Evolutionary conservation across 2,797 vertebrate species (phyloP), one percentile per base, ranked within the genome.

Genomic region (Prionace glauca): DNA sequence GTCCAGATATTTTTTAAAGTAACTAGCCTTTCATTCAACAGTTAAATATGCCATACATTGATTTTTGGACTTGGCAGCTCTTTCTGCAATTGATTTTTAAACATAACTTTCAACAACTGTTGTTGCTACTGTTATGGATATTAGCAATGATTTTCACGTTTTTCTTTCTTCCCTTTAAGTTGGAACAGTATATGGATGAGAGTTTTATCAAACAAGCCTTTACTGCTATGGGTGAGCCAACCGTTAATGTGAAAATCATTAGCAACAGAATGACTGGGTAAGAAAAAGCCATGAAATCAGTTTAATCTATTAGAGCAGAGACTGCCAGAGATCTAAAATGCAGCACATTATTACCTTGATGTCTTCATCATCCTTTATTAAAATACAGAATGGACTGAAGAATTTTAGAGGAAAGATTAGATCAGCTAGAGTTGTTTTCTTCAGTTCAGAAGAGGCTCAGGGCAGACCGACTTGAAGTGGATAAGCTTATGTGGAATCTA

Each of bases 151-250:
- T 45, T 88, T 32, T 45, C 2, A 14, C 36, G 26, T 22, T 95
- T 36, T 95, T 69, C 50, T 32, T n/a, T 24, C 36, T 9, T 56
- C 29, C 29, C 45, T 65, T 50, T 32, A 36, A 95, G 95, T n/a
- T 87, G 77, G 95, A 86, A 90, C 95, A 86, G 62, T 95, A 95
- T 81, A 95, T 95, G 95, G 95, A 95, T 88, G 95, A 95, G 60
- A 69, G 14, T 87, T 95, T 95, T 69, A 86, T 95, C 32, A 95
- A 86, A 22, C 95, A 90, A 45, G 95, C 95, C 29, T 95, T 95
- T 41, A 45, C 95, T 72, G 62, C 81, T 41, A 90, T 90, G 95
- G 95, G 81, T 69, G 81, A 95, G 62, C 81, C 95, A 69, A 86
- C 79, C 2, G 81, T 90, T 69, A 90, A 90, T 22, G 81, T 95